Percentiles rank a stretch among this genome's conserved stretches.
Conservation (phyloP, 2,113 vertebrate genomes). For the Strigops habroptila region DNA sequence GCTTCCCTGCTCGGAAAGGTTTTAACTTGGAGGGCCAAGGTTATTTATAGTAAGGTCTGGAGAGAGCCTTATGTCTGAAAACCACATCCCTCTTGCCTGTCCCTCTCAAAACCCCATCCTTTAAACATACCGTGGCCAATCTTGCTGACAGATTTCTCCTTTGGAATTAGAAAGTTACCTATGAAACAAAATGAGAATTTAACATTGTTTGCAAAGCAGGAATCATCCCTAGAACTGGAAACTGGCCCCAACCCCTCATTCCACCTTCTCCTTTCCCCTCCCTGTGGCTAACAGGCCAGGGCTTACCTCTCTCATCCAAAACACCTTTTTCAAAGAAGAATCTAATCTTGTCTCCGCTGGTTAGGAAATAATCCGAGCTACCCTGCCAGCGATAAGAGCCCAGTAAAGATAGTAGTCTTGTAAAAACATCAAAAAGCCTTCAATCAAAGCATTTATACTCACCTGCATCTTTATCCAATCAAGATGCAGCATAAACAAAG, state of each 20-base stretch:
- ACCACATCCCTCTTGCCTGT: neutral
- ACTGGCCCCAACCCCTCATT: neutral
- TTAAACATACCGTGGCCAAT: slow-evolving; percentile 87
- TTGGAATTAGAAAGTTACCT: slow-evolving; percentile 87
- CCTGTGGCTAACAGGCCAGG: neutral
- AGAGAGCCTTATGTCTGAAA: neutral
- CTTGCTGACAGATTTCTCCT: slow-evolving; percentile 89
- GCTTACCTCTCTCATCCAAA: slow-evolving; percentile 86
- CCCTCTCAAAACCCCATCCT: neutral
- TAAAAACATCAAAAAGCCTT: neutral
- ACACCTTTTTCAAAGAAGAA: slow-evolving; percentile 98
- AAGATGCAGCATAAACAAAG: neutral
- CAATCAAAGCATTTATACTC: neutral
- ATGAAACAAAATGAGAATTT: neutral
- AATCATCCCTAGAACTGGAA: neutral
- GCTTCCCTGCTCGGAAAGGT: neutral
- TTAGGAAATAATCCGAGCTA: slow-evolving; percentile 90
- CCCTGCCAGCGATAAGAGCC: slow-evolving; percentile 74
- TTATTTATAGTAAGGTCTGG: neutral
- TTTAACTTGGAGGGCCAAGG: neutral
- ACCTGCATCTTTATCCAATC: slow-evolving; percentile 58
- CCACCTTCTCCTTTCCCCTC: neutral
- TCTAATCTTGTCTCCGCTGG: slow-evolving; percentile 91
- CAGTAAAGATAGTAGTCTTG: neutral
- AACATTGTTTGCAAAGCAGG: neutral